Percentiles rank a stretch among this genome's conserved stretches.
Evolutionary conservation across 1,140 invertebrate genomes (phyloP).

Genomic region (Aleiodes sp.): DNA sequence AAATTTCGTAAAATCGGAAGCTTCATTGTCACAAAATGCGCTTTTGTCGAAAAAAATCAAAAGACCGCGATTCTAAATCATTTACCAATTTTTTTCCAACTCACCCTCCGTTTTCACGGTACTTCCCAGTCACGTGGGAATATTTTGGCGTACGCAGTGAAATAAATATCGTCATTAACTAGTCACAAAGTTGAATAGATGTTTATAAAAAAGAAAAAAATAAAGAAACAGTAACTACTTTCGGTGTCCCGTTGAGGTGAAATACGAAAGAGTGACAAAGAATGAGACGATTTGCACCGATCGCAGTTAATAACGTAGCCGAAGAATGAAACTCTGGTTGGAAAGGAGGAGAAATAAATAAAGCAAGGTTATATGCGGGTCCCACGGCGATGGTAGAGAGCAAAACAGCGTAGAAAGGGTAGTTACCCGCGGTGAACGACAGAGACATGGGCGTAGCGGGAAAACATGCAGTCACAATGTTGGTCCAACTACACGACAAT

Average conservation of each 20-base stretch:
- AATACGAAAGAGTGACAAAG: neutral
- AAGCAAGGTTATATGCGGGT: slow-evolving; percentile 36
- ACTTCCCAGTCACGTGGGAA: neutral
- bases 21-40: no score
- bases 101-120: neutral
- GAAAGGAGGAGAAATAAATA: slow-evolving; percentile 15
- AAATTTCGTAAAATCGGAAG: no score
- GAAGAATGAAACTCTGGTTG: neutral
- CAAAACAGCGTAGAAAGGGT: slow-evolving; percentile 50
- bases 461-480: slow-evolving; percentile 61
- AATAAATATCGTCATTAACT: slow-evolving; percentile 17
- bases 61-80: neutral
- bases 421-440: slow-evolving; percentile 48
- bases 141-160: neutral
- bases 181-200: neutral
- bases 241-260: neutral
- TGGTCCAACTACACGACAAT: slow-evolving; percentile 62
- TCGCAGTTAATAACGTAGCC: slow-evolving; percentile 8
- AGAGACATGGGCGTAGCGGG: slow-evolving; percentile 55
- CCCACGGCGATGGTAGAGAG: slow-evolving; percentile 36
- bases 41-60: neutral
- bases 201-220: slow-evolving; percentile 2
- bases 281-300: neutral
- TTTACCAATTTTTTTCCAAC: neutral
- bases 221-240: neutral